Conservation (phyloP, 2,888 invertebrate species). For the Xestobium rufovillosum region DNA sequence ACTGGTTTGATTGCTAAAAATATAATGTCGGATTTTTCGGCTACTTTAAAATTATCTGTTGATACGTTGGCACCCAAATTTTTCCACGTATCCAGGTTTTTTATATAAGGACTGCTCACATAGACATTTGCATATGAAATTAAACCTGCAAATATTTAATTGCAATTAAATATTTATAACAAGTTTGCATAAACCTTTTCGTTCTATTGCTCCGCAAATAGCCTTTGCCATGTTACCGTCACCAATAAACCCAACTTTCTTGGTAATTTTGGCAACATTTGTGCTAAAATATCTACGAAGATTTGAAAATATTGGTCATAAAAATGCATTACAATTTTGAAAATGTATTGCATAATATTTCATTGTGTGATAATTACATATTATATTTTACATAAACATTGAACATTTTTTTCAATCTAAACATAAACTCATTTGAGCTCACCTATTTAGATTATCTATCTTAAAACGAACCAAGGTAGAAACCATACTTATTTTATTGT, state of each 20-base stretch:
- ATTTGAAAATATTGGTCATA: too few species aligned
- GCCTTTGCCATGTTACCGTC: slow-evolving; percentile 88
- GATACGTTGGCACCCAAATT: slow-evolving; percentile 54
- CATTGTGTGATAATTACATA: too few species aligned
- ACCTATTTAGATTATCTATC: too few species aligned
- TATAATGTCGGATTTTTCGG: slow-evolving; percentile 59
- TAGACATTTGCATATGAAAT: slow-evolving; percentile 58
- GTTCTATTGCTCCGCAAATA: slow-evolving; percentile 65
- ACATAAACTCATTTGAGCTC: too few species aligned
- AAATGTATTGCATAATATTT: too few species aligned
- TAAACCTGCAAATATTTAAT: slow-evolving; percentile 46
- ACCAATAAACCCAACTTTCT: slow-evolving; percentile 74
- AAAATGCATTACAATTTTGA: too few species aligned
- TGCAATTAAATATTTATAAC: too few species aligned
- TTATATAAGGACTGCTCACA: slow-evolving; percentile 64
- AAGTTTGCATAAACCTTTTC: slow-evolving; percentile 49
- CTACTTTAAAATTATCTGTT: slow-evolving; percentile 58
- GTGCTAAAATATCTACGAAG: slow-evolving; percentile 5
- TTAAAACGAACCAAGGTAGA: too few species aligned
- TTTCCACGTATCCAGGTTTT: slow-evolving; percentile 60
- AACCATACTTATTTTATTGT: too few species aligned
- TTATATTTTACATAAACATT: too few species aligned
- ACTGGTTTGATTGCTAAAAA: slow-evolving; percentile 86
- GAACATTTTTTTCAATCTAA: too few species aligned
- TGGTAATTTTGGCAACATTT: slow-evolving; percentile 23